A percentile compares a stretch with the other conserved stretches of the same genome.
Conservation (phyloP, 2,888 invertebrate genomes). For the Dione juno region DNA sequence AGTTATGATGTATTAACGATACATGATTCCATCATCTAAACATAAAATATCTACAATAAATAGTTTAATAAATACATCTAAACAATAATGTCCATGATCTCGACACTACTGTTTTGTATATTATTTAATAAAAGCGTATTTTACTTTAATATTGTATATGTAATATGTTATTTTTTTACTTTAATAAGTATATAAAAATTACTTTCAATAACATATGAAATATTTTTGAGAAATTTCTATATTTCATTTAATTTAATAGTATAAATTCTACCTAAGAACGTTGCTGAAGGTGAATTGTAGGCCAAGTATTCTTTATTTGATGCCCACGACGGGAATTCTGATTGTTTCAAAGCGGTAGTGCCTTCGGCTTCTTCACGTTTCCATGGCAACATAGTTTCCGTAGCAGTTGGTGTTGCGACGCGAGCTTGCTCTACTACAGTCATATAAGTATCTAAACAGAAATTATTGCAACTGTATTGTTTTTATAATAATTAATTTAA, state of each 20-base stretch:
- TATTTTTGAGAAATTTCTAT: background rate
- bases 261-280: slow-evolving; percentile 88
- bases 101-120: background rate
- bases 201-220: background rate
- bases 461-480: background rate
- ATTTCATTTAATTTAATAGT: background rate
- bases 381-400: slow-evolving; percentile 96
- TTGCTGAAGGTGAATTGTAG: slow-evolving; percentile 95
- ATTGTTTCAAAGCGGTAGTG: slow-evolving; percentile 88
- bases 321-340: slow-evolving; percentile 97
- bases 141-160: background rate
- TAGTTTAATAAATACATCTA: background rate
- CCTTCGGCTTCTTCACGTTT: slow-evolving; percentile 92
- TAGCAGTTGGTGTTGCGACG: slow-evolving; percentile 93
- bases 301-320: slow-evolving; percentile 96
- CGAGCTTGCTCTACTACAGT: slow-evolving; percentile 86
- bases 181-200: background rate
- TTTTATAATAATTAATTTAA: background rate
- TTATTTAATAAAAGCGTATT: background rate
- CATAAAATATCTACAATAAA: background rate
- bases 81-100: background rate
- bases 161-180: background rate
- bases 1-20: background rate
- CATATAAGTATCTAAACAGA: slow-evolving; percentile 68
- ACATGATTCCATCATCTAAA: background rate